Base-by-base conservation (phyloP, 2,113 vertebrate species). In the Strix uralensis region DNA sequence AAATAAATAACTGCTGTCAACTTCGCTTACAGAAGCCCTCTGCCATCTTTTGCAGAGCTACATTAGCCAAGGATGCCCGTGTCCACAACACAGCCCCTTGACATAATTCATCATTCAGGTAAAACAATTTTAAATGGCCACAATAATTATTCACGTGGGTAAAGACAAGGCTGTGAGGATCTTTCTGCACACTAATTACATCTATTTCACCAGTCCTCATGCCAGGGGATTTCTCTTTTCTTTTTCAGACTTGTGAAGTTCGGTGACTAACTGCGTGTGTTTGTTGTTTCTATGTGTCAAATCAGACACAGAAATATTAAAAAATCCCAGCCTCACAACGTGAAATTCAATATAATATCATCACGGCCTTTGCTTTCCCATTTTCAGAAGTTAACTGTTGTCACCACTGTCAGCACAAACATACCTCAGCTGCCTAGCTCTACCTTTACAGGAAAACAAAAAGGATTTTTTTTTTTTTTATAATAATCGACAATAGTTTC, bases 1-100 rank as follows among this genome's bases (percentile, higher is more conserved):
- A 98, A 98, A 98, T 98, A 98, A 98, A 98, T 98, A 98, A 98
- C 97, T 66, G 94, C 98, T 98, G 98, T 98, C 98, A 98, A 89
- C 95, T 98, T 98, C 98, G 97, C 97, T 97, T 98, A 97, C 96
- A 97, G 97, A 97, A 97, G 98, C 95, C 92, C 96, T 97, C 94
- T 94, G 97, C 97, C 97, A 98, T 97, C 97, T 97, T 98, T 94
- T 90, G 95, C 97, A 97, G 97, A 81, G 70, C 96, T 91, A 84
- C 72, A 83, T 93, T 95, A 98, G 92, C 86, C 44, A 57, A 96
- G 95, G 91, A 88, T 96, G 90, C 91, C 85, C 62, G 2, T 42
- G 84, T 92, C 90, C 90, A 78, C 22, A 36, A 51, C 5, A 7
- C 83, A 93, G 90, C 80, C 77, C 40, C 61, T 57, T 74, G 86